Base-by-base conservation (phyloP, 2,113 vertebrate species). In the Phoenicopterus ruber region DNA sequence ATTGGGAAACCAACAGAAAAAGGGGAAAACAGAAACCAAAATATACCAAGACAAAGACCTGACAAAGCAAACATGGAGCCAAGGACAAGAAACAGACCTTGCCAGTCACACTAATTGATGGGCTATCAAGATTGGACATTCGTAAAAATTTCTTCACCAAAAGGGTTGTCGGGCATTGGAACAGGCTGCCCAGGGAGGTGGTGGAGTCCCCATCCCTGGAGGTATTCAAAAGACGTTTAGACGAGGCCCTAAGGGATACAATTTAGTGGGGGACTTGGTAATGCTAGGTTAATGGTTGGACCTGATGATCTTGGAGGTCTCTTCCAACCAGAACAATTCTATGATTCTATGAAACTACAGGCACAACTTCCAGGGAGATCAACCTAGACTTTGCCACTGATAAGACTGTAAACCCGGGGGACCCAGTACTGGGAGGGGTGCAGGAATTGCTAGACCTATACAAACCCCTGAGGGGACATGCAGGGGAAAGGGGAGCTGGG, bases 401-500 rank as follows among this genome's bases (percentile, higher is more conserved):
- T 57, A 78, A 28, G 42, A 57, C 0, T 44, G 22, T 36, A 78
- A 71, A 63, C 11, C 5, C 57, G 8, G 25, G 21, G 25, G 3
- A 62, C 4, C 10, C 17, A 20, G 9, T 12, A 85, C 8, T 19
- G 32, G n/a, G 31, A 91, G 26, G 10, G 12, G 18, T 58, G 32
- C 26, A 34, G 31, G 14, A 85, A 50, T 6, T 28, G 13, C 49
- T 15, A 57, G 42, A 71, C 25, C 17, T 47, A 12, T 42, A 31
- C 14, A 50, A 57, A 55, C 7, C 7, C 11, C 31, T 32, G 55
- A 78, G 25, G 26, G 26, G 26, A 63, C 1, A 0, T 0, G 1
- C 29, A 63, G 13, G 10, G 25, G 15, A 32, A 57, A 31, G 42
- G 21, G 9, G 4, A 78, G 13, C 58, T 44, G 21, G 31, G 21